phyloP scores from a whole-genome alignment of 1,140 invertebrate genomes.

The Armadillidium nasatum region DNA sequence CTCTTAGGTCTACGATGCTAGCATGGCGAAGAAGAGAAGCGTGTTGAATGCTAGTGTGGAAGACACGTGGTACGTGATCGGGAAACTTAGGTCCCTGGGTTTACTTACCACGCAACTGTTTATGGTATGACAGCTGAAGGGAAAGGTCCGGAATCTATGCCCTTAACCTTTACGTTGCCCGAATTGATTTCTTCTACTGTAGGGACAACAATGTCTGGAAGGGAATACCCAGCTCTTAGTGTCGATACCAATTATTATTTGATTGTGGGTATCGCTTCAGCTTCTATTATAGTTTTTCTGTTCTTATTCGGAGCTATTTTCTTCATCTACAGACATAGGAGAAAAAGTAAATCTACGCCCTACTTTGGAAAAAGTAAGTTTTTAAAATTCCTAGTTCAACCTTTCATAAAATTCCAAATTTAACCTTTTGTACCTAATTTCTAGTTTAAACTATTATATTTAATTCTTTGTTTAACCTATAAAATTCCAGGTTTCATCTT shows the following conservation, averaged over 20 bases:
- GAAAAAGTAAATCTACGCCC: not conserved
- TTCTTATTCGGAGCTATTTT: not conserved
- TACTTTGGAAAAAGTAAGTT: conserved; percentile 1
- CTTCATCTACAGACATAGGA: not conserved
- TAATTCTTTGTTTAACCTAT: no score
- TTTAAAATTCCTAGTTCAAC: no score
- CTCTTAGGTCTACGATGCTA: not conserved
- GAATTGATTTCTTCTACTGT: not conserved
- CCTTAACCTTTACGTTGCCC: not conserved
- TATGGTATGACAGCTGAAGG: not conserved
- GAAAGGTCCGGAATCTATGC: conserved; percentile 1
- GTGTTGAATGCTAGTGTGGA: not conserved
- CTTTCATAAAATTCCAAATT: no score
- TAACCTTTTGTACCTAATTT: no score
- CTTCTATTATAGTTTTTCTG: not conserved
- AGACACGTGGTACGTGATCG: not conserved
- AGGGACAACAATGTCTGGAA: not conserved
- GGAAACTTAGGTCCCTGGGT: not conserved
- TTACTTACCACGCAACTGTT: not conserved
- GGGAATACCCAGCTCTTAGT: not conserved
- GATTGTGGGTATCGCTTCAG: not conserved
- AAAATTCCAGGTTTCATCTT: no score
- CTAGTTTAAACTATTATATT: no score
- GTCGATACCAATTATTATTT: not conserved
- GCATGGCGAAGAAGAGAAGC: not conserved